Evolutionary conservation across 2,797 vertebrate species (phyloP).

Genomic region (Acanthornis magna): DNA sequence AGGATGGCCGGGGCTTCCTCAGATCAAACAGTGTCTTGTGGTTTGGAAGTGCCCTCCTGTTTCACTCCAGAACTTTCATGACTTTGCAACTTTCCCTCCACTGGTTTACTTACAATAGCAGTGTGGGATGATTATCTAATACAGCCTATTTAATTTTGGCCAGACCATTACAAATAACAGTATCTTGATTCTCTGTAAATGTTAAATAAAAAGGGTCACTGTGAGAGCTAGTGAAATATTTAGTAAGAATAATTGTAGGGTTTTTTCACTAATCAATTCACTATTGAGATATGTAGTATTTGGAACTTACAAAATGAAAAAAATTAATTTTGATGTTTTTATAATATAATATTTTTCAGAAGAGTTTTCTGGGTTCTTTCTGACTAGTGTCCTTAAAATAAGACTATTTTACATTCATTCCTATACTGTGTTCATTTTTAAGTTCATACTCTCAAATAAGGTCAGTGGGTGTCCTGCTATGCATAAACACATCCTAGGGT

Average conservation of each 20-base stretch:
- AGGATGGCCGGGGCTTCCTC: background rate
- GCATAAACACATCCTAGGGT: background rate
- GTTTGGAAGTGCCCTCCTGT: accelerated
- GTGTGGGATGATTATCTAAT: background rate
- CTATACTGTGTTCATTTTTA: background rate
- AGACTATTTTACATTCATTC: background rate
- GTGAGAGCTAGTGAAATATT: background rate
- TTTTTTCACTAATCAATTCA: background rate
- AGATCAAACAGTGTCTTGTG: background rate
- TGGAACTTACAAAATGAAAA: background rate
- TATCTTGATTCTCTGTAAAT: background rate
- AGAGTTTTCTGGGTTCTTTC: background rate
- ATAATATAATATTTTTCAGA: background rate
- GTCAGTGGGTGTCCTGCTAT: background rate
- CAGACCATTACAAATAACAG: background rate
- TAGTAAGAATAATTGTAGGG: background rate
- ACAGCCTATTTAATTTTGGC: background rate
- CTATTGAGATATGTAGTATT: background rate
- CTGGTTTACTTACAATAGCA: background rate
- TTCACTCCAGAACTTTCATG: background rate
- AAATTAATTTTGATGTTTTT: accelerated
- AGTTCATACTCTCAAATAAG: background rate
- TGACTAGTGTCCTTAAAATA: background rate
- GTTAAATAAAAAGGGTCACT: background rate
- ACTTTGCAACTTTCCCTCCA: background rate